phyloP scores from a whole-genome alignment of 2,113 vertebrate species.

The Caloenas nicobarica region DNA sequence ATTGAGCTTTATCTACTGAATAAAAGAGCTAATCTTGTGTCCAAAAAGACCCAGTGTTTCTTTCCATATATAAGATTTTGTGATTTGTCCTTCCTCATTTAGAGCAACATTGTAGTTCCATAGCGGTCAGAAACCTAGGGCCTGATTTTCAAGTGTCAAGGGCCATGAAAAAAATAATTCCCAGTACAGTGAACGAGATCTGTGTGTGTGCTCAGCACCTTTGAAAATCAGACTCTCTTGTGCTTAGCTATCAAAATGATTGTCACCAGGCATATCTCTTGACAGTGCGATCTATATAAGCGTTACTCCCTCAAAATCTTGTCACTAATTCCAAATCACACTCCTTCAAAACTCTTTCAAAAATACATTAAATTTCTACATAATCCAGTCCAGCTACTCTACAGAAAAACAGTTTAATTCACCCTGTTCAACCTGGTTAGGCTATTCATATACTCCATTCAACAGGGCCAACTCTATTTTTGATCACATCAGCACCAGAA shows the following conservation, averaged over 20 bases:
- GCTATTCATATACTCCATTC: neutral
- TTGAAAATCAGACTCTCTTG: slow-evolving; percentile 23
- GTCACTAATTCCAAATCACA: slow-evolving; percentile 39
- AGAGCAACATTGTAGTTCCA: neutral
- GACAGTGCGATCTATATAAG: slow-evolving; percentile 13
- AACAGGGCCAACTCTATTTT: slow-evolving; percentile 8
- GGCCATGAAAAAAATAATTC: neutral
- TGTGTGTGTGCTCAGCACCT: slow-evolving; percentile 11
- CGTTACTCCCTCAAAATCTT: slow-evolving; percentile 42
- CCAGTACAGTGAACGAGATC: slow-evolving; percentile 4
- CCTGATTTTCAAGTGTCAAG: neutral
- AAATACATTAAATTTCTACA: slow-evolving; percentile 40
- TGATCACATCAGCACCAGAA: neutral
- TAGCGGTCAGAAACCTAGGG: neutral
- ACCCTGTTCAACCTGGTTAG: neutral
- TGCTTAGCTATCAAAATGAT: slow-evolving; percentile 44
- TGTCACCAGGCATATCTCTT: neutral
- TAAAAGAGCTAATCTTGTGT: neutral
- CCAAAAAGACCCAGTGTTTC: neutral
- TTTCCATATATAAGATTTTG: neutral
- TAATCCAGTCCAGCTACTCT: neutral
- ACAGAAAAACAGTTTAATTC: slow-evolving; percentile 25
- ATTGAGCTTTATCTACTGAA: neutral
- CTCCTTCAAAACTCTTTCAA: slow-evolving; percentile 18
- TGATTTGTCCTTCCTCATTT: neutral